Evolutionary conservation across 2,888 invertebrate genomes (phyloP), one percentile per base, ranked within the genome.

Genomic region (Morpho achilles): DNA sequence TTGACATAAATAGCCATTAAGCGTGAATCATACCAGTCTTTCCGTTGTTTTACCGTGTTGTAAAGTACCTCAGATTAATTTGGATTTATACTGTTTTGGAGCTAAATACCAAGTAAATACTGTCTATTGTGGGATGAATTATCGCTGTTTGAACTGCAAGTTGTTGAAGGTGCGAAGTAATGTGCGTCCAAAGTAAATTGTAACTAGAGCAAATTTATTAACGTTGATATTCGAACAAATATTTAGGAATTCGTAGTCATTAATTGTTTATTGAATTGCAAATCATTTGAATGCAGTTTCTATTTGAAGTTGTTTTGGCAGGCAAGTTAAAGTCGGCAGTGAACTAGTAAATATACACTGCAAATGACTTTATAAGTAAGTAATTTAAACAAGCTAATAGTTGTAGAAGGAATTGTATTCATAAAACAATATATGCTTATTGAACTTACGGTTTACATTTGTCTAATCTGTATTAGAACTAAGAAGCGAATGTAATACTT

Each of bases 1-100:
- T 48, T 49, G 49, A 22, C 54, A 55, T 43, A 49, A 32, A 55
- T 53, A 52, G 6, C 41, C 57, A 49, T 32, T 7, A 53, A 57
- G 32, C 57, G 57, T 57, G 47, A 57, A 57, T 32, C 2, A 32
- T 32, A 32, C 32, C 32, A 32, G 32, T 32, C 32, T 5, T 32
- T 3, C 32, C 32, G 32, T 32, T 32, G 32, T 32, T 32, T 32
- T 32, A 32, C 32, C 32, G 3, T 32, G 5, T 32, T 32, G 32
- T 32, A 32, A 32, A 32, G 32, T 23, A 51, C n/a, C 44, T 8
- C 3, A 52, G 32, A 16, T 44, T 10, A 32, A 7, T 10, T 44
- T 23, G n/a, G 22, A 7, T 50, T 40, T 22, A 9, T 8, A 9
- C 47, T 10, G 23, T 23, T 42, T 43, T 51, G 6, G 52, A 39